Evolutionary conservation across 2,888 invertebrate species (phyloP).

Genomic region (Argyra leucocephala): DNA sequence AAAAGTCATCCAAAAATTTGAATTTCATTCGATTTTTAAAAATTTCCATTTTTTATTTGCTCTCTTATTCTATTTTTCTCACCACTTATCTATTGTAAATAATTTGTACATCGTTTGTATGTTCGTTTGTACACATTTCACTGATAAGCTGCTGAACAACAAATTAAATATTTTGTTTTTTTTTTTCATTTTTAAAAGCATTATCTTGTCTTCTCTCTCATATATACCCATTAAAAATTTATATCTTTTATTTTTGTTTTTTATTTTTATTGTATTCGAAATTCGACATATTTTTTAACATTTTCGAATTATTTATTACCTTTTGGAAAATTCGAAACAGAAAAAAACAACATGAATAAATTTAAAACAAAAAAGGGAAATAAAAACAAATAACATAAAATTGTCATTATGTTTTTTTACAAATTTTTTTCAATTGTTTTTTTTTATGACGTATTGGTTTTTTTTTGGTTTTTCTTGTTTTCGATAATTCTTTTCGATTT

Average conservation of each 20-base stretch:
- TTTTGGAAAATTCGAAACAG: not conserved
- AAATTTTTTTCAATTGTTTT: too few relatives aligned
- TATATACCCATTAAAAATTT: not conserved
- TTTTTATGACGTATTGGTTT: not conserved
- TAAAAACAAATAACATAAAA: too few relatives aligned
- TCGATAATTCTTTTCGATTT: not conserved
- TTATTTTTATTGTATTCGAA: too few relatives aligned
- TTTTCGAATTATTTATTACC: constrained; percentile 6
- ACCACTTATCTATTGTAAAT: too few relatives aligned
- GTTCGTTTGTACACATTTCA: not conserved
- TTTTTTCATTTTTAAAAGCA: not conserved
- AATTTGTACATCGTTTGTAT: too few relatives aligned
- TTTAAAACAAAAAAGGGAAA: not conserved
- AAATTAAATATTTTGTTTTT: not conserved
- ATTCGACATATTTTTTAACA: too few relatives aligned
- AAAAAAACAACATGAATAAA: not conserved
- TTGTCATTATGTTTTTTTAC: not conserved
- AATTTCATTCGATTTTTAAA: too few relatives aligned
- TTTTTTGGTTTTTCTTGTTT: not conserved
- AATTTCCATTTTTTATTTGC: too few relatives aligned
- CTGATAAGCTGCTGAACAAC: not conserved
- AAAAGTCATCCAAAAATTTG: too few relatives aligned
- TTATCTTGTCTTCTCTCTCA: constrained; percentile 1
- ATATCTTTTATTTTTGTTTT: too few relatives aligned
- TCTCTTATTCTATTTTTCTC: too few relatives aligned